Percentiles rank a stretch among this genome's conserved stretches.
These are phyloP conservation scores for Tetrao urogallus DNA, from an alignment of 2,113 vertebrate genomes.

Conservation along the genomic window DNA sequence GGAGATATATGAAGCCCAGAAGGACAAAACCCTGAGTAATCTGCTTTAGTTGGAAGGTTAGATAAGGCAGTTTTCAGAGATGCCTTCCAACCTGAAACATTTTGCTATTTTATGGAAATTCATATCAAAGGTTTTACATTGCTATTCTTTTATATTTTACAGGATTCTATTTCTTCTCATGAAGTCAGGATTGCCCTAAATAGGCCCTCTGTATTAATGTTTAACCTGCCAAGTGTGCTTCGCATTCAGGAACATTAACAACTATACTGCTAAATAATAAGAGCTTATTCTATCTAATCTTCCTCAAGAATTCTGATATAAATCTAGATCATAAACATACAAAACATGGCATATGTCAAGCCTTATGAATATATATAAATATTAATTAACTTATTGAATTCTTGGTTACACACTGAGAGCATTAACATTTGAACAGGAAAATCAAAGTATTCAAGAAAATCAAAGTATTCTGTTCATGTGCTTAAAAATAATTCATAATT, in stretches of 20 bases:
- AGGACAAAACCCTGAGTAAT: neutral
- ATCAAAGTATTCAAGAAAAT: neutral
- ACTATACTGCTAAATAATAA: neutral
- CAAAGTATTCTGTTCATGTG: constrained; percentile 12
- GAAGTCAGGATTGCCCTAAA: neutral
- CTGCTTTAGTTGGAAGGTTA: neutral
- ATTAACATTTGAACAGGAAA: constrained; percentile 41
- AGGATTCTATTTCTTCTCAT: neutral
- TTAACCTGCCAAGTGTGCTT: constrained; percentile 3
- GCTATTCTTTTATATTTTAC: neutral
- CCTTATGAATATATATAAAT: constrained; percentile 55
- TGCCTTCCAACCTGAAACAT: neutral
- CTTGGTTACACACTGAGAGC: constrained; percentile 21
- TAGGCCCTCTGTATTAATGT: neutral
- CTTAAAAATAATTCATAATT: constrained; percentile 35
- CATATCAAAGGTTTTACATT: neutral
- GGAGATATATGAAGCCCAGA: neutral
- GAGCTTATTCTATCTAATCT: constrained; percentile 39
- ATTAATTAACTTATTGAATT: constrained; percentile 64
- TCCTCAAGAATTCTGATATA: constrained; percentile 1
- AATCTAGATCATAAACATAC: constrained; percentile 61
- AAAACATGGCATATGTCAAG: constrained; percentile 55
- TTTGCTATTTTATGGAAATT: neutral
- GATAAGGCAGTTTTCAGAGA: neutral
- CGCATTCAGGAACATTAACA: constrained; percentile 30